Base-by-base conservation (phyloP, 2,888 invertebrate species). In the Lysandra coridon region DNA sequence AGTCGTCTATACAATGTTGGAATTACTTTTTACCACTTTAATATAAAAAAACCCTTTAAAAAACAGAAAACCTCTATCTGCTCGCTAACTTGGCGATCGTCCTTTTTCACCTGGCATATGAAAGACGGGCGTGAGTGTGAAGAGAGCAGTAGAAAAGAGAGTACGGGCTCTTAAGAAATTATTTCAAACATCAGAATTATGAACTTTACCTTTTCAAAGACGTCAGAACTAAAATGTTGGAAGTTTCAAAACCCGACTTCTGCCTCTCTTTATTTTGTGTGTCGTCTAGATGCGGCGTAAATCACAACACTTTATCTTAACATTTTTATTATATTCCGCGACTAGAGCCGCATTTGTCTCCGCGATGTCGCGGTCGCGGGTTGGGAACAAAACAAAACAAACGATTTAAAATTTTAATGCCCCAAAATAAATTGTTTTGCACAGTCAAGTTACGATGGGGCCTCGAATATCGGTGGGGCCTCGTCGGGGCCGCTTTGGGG, bases 361-460 rank as follows among this genome's bases (percentile, higher is more conserved):
- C 64, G 49, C 30, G 17, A 33, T 37, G 69, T n/a, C 69, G 79
- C 75, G 53, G 69, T n/a, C 69, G 79, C 75, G 53, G 49, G 74
- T 69, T 74, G 78, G 78, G 49, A 87, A 90, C 89, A 89, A 89
- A 87, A 86, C 3, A 57, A 89, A 89, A 90, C 89, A 90, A 90
- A 90, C 90, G 89, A 90, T 91, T 90, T 91, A 86, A 90, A 90
- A 89, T 89, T 89, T 86, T 85, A 87, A 87, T 78, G 79, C 78
- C 78, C 80, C 78, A 60, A 78, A 81, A 80, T 78, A 80, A 80
- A 79, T 80, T 81, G 81, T 80, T 79, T 75, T 75, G 75, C 64
- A 69, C 80, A 69, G 14, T 37, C 33, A 33, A 37, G 69, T 64
- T 12, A 30, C 12, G 69, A 33, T 30, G 33, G 69, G 33, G 69